Conservation (phyloP, 2,797 vertebrate species). For the Platalea minor region DNA sequence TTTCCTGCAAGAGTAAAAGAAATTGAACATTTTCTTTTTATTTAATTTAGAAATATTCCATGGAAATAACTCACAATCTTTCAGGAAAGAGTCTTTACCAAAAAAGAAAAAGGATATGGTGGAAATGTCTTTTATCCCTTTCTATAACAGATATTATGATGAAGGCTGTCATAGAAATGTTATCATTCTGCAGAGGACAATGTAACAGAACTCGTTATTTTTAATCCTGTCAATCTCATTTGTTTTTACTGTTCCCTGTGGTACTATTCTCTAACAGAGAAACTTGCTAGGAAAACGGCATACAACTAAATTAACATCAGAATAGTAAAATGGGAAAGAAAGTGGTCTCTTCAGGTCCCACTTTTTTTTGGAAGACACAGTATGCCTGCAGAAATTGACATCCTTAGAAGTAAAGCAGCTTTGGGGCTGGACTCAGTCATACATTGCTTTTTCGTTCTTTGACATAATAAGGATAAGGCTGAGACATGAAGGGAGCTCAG, state of each 20-base stretch:
- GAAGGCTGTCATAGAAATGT: background rate
- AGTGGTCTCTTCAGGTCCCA: accelerated
- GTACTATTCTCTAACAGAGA: background rate
- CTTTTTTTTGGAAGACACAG: background rate
- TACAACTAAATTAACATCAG: background rate
- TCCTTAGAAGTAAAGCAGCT: background rate
- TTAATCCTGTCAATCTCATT: background rate
- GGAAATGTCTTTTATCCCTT: background rate
- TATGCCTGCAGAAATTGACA: background rate
- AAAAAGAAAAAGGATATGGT: background rate
- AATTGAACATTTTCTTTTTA: background rate
- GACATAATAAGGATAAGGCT: background rate
- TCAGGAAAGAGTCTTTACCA: background rate
- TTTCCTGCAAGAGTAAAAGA: background rate
- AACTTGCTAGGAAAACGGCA: background rate
- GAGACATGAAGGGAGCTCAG: background rate
- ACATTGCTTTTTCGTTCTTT: background rate
- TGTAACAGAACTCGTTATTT: background rate
- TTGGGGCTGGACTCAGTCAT: background rate
- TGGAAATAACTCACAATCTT: background rate
- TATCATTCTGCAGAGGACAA: background rate
- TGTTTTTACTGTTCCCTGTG: background rate
- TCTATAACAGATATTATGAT: background rate
- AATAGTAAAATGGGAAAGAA: background rate
- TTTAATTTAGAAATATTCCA: background rate